Percentiles rank a stretch among this genome's conserved stretches.
These are phyloP conservation scores for Ptychoptera contaminata DNA, from an alignment of 2,888 invertebrate genomes.

Conservation along the genomic window DNA sequence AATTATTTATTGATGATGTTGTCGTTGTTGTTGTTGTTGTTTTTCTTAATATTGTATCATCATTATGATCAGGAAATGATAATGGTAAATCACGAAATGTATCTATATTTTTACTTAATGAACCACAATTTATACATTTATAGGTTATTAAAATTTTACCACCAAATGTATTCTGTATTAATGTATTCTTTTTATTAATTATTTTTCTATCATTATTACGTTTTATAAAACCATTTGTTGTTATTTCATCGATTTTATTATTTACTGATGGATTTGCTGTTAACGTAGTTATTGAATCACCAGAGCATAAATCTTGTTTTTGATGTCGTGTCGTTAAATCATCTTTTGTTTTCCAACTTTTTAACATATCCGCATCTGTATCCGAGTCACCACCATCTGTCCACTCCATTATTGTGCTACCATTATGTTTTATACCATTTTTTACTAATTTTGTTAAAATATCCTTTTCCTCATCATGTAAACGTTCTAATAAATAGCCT, in stretches of 20 bases:
- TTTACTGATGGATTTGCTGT: not conserved
- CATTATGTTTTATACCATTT: constrained; percentile 1
- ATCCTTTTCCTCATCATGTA: constrained; percentile 53
- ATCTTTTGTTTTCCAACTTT: not conserved
- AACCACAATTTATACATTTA: constrained; percentile 55
- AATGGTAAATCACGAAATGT: constrained; percentile 67
- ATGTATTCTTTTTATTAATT: constrained; percentile 12
- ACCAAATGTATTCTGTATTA: constrained; percentile 53
- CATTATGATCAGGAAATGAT: constrained; percentile 48
- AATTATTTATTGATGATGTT: no score
- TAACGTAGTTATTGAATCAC: not conserved
- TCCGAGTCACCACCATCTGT: not conserved
- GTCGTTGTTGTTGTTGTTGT: constrained; percentile 10
- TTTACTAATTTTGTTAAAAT: no score
- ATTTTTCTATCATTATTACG: not conserved
- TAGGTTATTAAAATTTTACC: constrained; percentile 61
- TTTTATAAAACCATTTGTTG: not conserved
- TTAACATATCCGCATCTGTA: not conserved
- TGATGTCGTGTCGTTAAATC: not conserved
- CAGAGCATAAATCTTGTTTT: no score
- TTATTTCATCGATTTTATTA: constrained; percentile 2
- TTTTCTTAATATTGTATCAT: not conserved
- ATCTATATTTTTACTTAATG: constrained; percentile 57
- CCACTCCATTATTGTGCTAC: not conserved
- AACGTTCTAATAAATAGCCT: constrained; percentile 38